Evolutionary conservation across 2,113 vertebrate species (phyloP).

Genomic region (Tupaia tana): DNA sequence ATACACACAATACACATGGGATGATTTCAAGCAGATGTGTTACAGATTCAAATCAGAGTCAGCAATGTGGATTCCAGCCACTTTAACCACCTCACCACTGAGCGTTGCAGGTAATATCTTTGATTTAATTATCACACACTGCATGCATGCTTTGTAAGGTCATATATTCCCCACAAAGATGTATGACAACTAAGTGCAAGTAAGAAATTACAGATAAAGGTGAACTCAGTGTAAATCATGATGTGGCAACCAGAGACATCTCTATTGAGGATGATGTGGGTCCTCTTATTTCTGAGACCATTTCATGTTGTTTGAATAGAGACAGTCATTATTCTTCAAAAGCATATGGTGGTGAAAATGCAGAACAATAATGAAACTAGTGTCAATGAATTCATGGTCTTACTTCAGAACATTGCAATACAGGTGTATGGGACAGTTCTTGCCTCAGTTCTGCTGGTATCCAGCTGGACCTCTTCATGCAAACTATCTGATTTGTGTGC

Average conservation of each 20-base stretch:
- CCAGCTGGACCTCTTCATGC: not conserved
- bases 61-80: too few relatives aligned
- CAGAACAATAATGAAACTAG: not conserved
- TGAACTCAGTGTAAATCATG: not conserved
- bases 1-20: too few relatives aligned
- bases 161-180: too few relatives aligned
- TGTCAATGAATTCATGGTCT: not conserved
- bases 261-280: not conserved
- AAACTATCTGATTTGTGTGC: not conserved
- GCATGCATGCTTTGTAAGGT: too few relatives aligned
- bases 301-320: not conserved
- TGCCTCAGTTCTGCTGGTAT: not conserved
- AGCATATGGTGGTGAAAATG: not conserved
- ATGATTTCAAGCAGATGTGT: too few relatives aligned
- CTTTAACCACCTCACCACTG: too few relatives aligned
- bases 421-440: too few relatives aligned
- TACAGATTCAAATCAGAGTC: too few relatives aligned
- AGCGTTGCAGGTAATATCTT: too few relatives aligned
- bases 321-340: not conserved
- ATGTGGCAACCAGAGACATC: not conserved
- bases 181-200: too few relatives aligned
- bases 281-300: not conserved
- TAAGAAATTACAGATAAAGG: too few relatives aligned
- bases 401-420: not conserved
- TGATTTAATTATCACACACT: too few relatives aligned